Conservation (phyloP, 1,140 invertebrate species). For the Lordiphosa collinella region DNA sequence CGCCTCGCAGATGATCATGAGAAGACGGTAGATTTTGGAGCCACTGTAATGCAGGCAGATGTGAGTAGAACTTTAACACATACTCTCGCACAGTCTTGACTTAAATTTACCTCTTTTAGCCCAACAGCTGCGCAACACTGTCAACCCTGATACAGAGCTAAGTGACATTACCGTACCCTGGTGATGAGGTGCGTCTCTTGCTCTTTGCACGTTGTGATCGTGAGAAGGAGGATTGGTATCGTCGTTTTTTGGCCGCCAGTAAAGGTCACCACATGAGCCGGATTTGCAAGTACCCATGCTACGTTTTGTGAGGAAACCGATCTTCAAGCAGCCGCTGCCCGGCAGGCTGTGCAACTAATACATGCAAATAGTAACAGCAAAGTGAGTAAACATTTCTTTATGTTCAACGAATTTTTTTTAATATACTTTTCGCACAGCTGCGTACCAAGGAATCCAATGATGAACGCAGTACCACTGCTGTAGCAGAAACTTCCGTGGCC, state of each 20-base stretch:
- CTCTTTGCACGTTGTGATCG: conserved; percentile 90
- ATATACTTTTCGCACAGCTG: neutral
- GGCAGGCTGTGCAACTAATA: conserved; percentile 42
- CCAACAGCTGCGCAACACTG: conserved; percentile 47
- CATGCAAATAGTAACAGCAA: conserved; percentile 2
- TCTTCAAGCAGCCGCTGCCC: conserved; percentile 58
- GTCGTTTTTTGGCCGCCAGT: conserved; percentile 69
- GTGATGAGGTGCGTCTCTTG: conserved; percentile 80
- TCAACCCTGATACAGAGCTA: conserved; percentile 60
- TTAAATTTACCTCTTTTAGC: conserved; percentile 20
- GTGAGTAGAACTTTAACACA: conserved; percentile 42
- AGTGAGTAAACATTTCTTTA: conserved; percentile 1
- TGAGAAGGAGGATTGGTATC: conserved; percentile 93
- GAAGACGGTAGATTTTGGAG: conserved; percentile 56
- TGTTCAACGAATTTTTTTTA: no score
- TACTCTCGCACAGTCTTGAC: no score
- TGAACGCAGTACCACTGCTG: conserved; percentile 2
- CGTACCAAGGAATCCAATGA: conserved; percentile 15
- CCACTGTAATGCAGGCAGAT: conserved; percentile 59
- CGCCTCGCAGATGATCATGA: conserved; percentile 25
- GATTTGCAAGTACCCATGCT: conserved; percentile 63
- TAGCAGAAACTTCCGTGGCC: neutral
- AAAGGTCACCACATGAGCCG: conserved; percentile 58
- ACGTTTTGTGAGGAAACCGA: conserved; percentile 61
- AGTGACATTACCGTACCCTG: conserved; percentile 61